Percentiles rank a stretch among this genome's conserved stretches.
phyloP scores from a whole-genome alignment of 2,888 invertebrate species.

The Metalampra italica region DNA sequence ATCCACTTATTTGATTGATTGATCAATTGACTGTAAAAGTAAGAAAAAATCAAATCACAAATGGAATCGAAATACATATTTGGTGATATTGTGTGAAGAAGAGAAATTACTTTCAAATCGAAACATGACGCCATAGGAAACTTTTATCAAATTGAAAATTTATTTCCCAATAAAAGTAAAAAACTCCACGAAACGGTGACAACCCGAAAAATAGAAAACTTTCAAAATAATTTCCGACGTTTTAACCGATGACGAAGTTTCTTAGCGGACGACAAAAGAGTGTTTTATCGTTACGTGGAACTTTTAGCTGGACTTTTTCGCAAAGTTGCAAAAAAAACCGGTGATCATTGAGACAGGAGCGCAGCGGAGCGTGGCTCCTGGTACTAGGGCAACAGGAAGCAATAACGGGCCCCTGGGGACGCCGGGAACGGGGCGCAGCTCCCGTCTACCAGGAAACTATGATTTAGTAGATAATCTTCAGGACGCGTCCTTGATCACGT shows the following conservation, averaged over 20 bases:
- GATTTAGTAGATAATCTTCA: conserved; percentile 56
- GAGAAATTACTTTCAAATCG: no score
- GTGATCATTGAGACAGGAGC: conserved; percentile 12
- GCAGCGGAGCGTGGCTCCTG: conserved; percentile 46
- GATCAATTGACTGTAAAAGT: no score
- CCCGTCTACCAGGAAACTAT: conserved; percentile 60
- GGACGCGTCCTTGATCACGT: conserved; percentile 25
- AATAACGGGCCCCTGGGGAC: conserved; percentile 64
- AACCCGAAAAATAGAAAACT: conserved; percentile 5
- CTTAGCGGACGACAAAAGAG: conserved; percentile 4
- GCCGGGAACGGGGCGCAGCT: conserved; percentile 21
- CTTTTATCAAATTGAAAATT: not conserved
- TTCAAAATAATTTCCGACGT: conserved; percentile 13
- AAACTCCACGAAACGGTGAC: conserved; percentile 4
- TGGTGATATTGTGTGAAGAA: not conserved
- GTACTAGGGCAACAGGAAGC: conserved; percentile 69
- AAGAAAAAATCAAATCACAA: no score
- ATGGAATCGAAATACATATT: no score
- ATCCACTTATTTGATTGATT: no score
- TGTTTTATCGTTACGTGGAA: conserved; percentile 7
- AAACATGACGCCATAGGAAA: not conserved
- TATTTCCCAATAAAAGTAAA: conserved; percentile 9
- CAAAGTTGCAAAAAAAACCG: conserved; percentile 1
- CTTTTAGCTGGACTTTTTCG: conserved; percentile 6
- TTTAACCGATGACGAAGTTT: conserved; percentile 9